Conservation (phyloP, 2,797 vertebrate genomes). For the Bradypus variegatus region DNA sequence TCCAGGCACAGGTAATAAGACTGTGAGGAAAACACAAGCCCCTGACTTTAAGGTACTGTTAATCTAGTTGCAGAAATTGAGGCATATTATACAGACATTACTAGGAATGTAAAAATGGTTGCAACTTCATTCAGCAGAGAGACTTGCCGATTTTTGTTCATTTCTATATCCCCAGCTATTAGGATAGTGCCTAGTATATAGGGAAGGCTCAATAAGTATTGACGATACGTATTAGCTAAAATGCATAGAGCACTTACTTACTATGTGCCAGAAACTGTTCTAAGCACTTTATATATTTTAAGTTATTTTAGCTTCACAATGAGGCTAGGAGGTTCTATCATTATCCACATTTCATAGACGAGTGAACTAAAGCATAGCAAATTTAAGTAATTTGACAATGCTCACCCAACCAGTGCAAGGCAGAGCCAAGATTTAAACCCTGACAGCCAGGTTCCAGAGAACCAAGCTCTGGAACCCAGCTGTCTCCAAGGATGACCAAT, state of each 20-base stretch:
- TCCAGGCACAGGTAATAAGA: background rate
- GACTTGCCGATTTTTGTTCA: background rate
- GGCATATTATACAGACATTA: background rate
- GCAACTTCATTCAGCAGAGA: background rate
- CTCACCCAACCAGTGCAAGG: background rate
- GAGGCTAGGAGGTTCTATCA: background rate
- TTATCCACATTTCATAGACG: background rate
- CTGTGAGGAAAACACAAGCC: background rate
- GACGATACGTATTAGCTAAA: background rate
- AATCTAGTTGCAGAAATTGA: background rate
- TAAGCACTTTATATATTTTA: background rate
- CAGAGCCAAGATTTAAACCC: background rate
- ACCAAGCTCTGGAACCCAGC: background rate
- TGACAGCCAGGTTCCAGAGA: background rate
- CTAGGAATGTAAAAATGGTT: background rate
- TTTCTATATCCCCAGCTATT: background rate
- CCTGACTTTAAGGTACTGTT: background rate
- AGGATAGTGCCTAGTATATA: background rate
- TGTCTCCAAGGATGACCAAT: background rate
- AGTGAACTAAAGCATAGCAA: background rate
- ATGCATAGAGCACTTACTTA: background rate
- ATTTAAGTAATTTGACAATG: background rate
- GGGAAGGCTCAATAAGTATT: background rate
- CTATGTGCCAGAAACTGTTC: background rate
- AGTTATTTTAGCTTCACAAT: background rate